phyloP scores from a whole-genome alignment of 2,113 vertebrate species.

The Thermophis baileyi region DNA sequence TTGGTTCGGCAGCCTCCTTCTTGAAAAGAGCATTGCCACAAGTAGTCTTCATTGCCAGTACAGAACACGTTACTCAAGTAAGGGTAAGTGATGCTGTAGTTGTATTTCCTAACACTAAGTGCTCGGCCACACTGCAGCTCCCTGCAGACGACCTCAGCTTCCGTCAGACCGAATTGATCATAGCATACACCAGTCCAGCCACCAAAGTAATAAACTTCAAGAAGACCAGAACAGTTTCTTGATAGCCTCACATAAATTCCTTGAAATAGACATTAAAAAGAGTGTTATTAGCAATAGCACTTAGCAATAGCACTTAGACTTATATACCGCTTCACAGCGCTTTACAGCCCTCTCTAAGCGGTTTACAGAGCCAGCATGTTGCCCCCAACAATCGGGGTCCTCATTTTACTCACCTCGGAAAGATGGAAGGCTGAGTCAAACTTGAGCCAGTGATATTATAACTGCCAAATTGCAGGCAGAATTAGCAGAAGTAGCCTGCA shows the following conservation, averaged over 20 bases:
- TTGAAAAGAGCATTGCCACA: not conserved
- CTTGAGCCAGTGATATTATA: too few species aligned
- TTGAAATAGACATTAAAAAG: not conserved
- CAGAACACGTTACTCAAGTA: not conserved
- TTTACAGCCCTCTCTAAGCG: too few species aligned
- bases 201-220: not conserved
- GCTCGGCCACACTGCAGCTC: not conserved
- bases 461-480: too few species aligned
- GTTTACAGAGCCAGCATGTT: too few species aligned
- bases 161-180: not conserved
- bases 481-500: too few species aligned
- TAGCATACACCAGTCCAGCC: not conserved
- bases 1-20: not conserved
- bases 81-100: not conserved
- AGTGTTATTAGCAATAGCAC: not conserved
- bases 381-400: too few species aligned
- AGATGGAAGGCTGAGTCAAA: too few species aligned
- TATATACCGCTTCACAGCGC: too few species aligned
- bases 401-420: too few species aligned
- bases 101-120: not conserved
- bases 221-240: not conserved
- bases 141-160: conserved; percentile 1
- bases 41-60: not conserved
- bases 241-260: not conserved
- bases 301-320: too few species aligned